These are phyloP conservation scores for Bos javanicus DNA, from an alignment of 2,113 vertebrate species.

Conservation along the genomic window DNA sequence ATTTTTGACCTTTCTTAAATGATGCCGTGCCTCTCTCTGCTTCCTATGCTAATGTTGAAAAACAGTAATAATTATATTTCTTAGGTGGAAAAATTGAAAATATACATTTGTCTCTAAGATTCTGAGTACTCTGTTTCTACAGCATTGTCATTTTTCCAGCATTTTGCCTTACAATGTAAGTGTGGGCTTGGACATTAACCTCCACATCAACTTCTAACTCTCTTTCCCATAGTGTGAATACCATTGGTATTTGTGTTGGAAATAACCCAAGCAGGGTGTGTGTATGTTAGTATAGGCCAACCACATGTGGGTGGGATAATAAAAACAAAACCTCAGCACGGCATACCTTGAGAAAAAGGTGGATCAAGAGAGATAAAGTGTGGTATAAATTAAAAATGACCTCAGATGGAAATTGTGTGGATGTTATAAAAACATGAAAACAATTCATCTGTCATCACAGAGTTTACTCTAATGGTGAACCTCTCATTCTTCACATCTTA, in stretches of 20 bases:
- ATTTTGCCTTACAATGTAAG: accelerated
- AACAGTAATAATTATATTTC: background rate
- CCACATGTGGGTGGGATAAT: constrained; percentile 40
- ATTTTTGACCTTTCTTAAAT: background rate
- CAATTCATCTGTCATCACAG: constrained; percentile 48
- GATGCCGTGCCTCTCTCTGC: accelerated
- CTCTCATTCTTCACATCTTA: background rate
- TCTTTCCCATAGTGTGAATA: background rate
- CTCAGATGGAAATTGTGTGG: constrained; percentile 52
- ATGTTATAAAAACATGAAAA: constrained; percentile 20
- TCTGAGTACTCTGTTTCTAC: background rate
- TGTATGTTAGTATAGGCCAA: constrained; percentile 29
- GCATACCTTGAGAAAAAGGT: constrained; percentile 59
- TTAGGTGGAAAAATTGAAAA: background rate
- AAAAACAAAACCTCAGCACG: constrained; percentile 38
- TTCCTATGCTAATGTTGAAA: background rate
- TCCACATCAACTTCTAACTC: background rate
- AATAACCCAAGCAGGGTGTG: background rate
- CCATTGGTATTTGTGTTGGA: constrained; percentile 49
- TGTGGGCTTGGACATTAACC: background rate
- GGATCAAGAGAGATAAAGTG: constrained; percentile 39
- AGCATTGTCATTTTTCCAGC: background rate
- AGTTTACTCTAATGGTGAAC: background rate
- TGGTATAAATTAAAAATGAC: constrained; percentile 46
- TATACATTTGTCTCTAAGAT: background rate